A percentile compares a stretch with the other conserved stretches of the same genome.
These are phyloP conservation scores for Endotricha flammealis DNA, from an alignment of 2,888 invertebrate species.

Conservation along the genomic window DNA sequence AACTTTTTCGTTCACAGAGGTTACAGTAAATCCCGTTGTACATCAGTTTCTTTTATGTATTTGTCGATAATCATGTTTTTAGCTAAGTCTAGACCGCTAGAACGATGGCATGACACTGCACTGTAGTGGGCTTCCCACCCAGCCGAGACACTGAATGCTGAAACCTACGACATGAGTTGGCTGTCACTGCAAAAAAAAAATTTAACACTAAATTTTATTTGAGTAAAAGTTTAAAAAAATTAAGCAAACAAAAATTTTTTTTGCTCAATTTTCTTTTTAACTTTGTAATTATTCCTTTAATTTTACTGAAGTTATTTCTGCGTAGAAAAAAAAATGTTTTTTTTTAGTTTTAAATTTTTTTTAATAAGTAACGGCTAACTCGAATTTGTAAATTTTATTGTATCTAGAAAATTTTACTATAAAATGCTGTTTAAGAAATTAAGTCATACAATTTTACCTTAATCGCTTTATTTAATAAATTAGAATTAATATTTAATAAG, in stretches of 20 bases:
- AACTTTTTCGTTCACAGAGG: too few relatives aligned
- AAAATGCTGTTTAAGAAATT: conserved; percentile 33
- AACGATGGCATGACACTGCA: conserved; percentile 39
- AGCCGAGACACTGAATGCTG: conserved; percentile 42
- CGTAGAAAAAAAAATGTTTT: background rate
- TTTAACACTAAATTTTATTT: too few relatives aligned
- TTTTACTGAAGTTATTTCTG: background rate
- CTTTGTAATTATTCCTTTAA: background rate
- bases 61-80: conserved; percentile 12
- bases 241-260: too few relatives aligned
- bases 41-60: too few relatives aligned
- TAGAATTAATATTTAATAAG: conserved; percentile 47
- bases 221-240: too few relatives aligned
- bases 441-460: conserved; percentile 31
- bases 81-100: conserved; percentile 1
- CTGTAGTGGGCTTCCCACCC: conserved; percentile 38
- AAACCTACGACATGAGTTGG: conserved; percentile 26
- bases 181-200: conserved; percentile 27
- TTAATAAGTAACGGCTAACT: conserved; percentile 31
- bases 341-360: conserved; percentile 4
- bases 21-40: too few relatives aligned
- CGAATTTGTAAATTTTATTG: conserved; percentile 34
- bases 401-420: conserved; percentile 35
- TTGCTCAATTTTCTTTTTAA: background rate
- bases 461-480: conserved; percentile 61